Conservation (phyloP, 53 echinoderm and acorn worm species). For the Mesocentrotus franciscanus region DNA sequence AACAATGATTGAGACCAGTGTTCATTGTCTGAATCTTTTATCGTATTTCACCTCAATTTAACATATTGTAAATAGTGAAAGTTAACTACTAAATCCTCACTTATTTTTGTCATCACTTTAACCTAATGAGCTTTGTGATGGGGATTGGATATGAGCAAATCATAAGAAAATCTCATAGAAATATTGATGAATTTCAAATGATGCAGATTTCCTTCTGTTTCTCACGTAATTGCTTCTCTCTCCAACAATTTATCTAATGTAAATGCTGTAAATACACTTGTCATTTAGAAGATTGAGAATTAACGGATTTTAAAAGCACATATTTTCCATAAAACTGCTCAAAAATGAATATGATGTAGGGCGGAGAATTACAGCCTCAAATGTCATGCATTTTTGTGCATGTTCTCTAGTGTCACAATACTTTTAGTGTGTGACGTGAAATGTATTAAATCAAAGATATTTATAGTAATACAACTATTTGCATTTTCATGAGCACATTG, state of each 20-base stretch:
- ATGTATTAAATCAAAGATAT: conserved; percentile 59
- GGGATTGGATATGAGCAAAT: background rate
- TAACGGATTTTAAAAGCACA: background rate
- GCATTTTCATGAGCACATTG: conserved; percentile 20
- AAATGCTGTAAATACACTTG: conserved; percentile 22
- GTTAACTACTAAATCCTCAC: background rate
- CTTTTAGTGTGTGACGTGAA: conserved; percentile 13
- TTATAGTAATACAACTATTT: conserved; percentile 3
- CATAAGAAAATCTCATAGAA: too few species aligned
- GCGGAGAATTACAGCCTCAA: background rate
- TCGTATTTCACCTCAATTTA: background rate
- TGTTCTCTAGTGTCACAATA: background rate
- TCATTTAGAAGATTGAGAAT: background rate
- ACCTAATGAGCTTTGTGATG: background rate
- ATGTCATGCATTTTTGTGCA: background rate
- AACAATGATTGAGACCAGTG: too few species aligned
- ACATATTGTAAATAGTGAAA: background rate
- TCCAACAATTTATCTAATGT: background rate
- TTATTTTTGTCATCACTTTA: background rate
- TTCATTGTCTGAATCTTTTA: background rate
- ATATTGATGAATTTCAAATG: too few species aligned
- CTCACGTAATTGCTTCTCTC: background rate
- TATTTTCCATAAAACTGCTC: background rate
- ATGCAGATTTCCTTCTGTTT: too few species aligned
- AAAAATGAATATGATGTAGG: background rate